phyloP scores from a whole-genome alignment of 2,113 vertebrate genomes.

The Scophthalmus maximus region DNA sequence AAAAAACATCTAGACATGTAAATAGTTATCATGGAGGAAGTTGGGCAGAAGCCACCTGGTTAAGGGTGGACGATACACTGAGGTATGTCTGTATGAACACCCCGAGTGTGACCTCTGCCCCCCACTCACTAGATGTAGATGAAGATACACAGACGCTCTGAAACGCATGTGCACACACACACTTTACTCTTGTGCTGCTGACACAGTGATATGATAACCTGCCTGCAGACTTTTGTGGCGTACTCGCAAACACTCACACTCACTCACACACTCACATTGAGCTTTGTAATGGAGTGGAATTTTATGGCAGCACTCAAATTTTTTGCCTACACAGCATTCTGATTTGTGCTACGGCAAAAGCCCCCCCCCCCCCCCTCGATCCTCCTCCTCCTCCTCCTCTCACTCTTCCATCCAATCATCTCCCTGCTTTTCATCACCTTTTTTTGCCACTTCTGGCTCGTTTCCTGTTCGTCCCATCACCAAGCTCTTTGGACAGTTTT shows the following conservation, averaged over 20 bases:
- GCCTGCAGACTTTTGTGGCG: constrained; percentile 37
- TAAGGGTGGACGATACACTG: neutral
- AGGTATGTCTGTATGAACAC: too few species aligned
- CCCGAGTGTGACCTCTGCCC: neutral
- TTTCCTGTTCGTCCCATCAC: neutral
- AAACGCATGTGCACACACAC: neutral
- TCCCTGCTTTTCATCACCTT: constrained; percentile 42
- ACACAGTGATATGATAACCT: constrained; percentile 68
- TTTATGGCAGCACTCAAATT: constrained; percentile 74
- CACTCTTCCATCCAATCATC: constrained; percentile 17
- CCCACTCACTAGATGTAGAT: neutral
- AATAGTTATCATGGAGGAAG: neutral
- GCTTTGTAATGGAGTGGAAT: constrained; percentile 44
- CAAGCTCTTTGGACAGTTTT: constrained; percentile 14
- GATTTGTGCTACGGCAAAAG: constrained; percentile 26
- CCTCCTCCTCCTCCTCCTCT: constrained; percentile 4
- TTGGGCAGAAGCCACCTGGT: too few species aligned
- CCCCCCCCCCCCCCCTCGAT: neutral
- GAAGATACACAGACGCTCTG: neutral
- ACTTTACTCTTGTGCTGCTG: constrained; percentile 44
- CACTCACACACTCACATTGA: neutral
- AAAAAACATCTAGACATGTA: too few species aligned
- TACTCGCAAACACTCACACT: constrained; percentile 9
- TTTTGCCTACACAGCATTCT: constrained; percentile 58
- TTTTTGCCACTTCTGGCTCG: constrained; percentile 33